A percentile compares a stretch with the other conserved stretches of the same genome.
Conservation (phyloP, 2,888 invertebrate species). For the Psylliodes chrysocephalus region DNA sequence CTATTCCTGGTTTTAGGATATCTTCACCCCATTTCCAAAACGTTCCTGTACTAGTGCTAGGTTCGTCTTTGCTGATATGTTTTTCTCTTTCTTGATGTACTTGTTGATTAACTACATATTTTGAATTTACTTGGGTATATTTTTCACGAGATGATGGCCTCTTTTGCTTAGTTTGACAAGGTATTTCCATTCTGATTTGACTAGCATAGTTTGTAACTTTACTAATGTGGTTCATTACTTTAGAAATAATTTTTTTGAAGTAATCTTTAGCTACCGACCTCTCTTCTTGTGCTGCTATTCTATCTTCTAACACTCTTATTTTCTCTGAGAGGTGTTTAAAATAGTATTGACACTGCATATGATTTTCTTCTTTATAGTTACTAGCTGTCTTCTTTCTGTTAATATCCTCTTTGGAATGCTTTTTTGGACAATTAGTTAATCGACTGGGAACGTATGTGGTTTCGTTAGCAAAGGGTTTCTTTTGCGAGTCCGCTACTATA, state of each 20-base stretch:
- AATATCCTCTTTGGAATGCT: constrained; percentile 14
- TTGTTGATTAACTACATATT: constrained; percentile 27
- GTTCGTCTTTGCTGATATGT: background rate
- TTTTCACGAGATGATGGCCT: background rate
- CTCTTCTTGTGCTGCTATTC: constrained; percentile 59
- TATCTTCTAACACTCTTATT: constrained; percentile 55
- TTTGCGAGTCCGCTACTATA: constrained; percentile 59
- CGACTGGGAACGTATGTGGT: constrained; percentile 34
- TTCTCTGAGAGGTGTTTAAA: constrained; percentile 51
- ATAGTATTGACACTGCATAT: constrained; percentile 44
- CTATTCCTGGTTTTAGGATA: constrained; percentile 57
- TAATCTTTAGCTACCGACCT: constrained; percentile 60
- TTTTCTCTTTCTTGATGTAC: constrained; percentile 22
- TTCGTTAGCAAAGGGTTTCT: constrained; percentile 56
- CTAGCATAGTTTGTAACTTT: constrained; percentile 31
- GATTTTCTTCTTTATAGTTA: constrained; percentile 35
- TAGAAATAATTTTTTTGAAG: constrained; percentile 60
- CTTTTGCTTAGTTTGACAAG: background rate
- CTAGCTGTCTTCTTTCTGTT: constrained; percentile 2
- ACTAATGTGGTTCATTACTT: constrained; percentile 50
- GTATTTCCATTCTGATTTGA: constrained; percentile 21
- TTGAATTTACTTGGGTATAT: background rate
- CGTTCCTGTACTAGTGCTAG: background rate
- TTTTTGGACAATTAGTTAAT: background rate
- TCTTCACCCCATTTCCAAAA: constrained; percentile 60